phyloP scores from a whole-genome alignment of 2,888 invertebrate genomes.

The Leptopilina syphax region DNA sequence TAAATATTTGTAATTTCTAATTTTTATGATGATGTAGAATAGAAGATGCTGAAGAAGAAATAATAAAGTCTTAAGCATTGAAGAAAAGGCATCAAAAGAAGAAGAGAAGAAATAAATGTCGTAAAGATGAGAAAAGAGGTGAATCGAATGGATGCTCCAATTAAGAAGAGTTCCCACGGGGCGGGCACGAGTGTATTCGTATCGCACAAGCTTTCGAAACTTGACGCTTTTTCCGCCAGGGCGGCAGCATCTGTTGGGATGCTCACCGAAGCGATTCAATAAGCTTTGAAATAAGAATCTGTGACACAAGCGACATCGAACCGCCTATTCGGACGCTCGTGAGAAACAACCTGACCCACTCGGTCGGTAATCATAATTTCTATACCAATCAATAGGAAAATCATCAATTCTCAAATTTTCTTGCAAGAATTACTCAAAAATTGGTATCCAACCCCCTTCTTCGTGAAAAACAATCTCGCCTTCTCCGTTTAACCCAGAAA shows the following conservation, averaged over 20 bases:
- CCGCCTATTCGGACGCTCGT: slow-evolving; percentile 52
- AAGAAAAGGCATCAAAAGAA: slow-evolving; percentile 44
- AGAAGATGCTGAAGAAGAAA: background rate
- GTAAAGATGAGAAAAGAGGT: slow-evolving; percentile 8
- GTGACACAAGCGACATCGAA: slow-evolving; percentile 59
- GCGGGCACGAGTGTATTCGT: slow-evolving; percentile 32
- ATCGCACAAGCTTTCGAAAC: slow-evolving; percentile 1
- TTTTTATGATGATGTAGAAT: too few species aligned
- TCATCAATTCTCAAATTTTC: too few species aligned
- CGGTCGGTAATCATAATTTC: slow-evolving; percentile 60
- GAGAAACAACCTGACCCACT: slow-evolving; percentile 55
- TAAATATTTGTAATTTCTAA: too few species aligned
- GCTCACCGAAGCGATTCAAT: slow-evolving; percentile 42
- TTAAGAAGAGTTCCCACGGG: slow-evolving; percentile 57
- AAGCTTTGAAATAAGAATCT: slow-evolving; percentile 26
- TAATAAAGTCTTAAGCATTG: background rate
- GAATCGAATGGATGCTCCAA: slow-evolving; percentile 51
- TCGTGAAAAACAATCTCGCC: background rate
- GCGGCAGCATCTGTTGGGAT: slow-evolving; percentile 72
- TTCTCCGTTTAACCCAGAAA: background rate
- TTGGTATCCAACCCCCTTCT: too few species aligned
- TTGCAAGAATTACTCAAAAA: too few species aligned
- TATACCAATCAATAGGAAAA: background rate
- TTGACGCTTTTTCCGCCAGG: slow-evolving; percentile 56
- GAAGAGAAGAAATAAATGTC: slow-evolving; percentile 24